Evolutionary conservation across 2,797 vertebrate genomes (phyloP), one percentile per base, ranked within the genome.

Genomic region (Heterohyrax brucei): DNA sequence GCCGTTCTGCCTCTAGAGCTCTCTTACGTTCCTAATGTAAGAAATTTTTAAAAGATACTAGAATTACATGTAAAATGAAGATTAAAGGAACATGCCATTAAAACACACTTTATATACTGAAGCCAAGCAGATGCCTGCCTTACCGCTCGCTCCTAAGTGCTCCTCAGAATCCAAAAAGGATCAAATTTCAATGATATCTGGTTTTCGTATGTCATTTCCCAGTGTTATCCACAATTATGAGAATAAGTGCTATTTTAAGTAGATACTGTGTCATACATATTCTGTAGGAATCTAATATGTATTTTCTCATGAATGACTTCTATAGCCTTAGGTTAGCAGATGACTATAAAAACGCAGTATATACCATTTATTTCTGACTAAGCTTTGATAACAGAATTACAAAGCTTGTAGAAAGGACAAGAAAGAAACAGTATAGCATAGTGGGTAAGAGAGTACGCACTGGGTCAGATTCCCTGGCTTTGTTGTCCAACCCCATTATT

Each of bases 1-100:
- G 99, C 0, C 99, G 98, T 95, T 99, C 99, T 1, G 99, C 99
- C 98, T 99, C 99, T 56, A 99, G 97, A 2, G 98, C 99, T 88
- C 99, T 98, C 97, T 99, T 99, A 33, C 99, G 99, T 97, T 99
- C 99, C 99, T 99, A 72, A 81, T 0, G 33, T 85, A 68, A 62
- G 21, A 96, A 93, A 88, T 26, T 86, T 93, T 75, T 56, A 53
- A 56, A 92, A 94, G 81, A 53, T 33, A 66, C 50, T 18, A 87
- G 21, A 77, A 70, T 21, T 66, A 50, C 12, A 24, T 33, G 8
- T 62, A 68, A 94, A 88, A 76, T 62, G 39, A 91, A 76, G 3
- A 94, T 61, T 44, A 82, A 94, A 94, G 2, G 4, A 21, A 61
- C 26, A 86, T 0, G 70, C 9, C 7, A 64, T 24, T 88, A 19